Conservation (phyloP, 2,113 vertebrate genomes). For the Carollia perspicillata region DNA sequence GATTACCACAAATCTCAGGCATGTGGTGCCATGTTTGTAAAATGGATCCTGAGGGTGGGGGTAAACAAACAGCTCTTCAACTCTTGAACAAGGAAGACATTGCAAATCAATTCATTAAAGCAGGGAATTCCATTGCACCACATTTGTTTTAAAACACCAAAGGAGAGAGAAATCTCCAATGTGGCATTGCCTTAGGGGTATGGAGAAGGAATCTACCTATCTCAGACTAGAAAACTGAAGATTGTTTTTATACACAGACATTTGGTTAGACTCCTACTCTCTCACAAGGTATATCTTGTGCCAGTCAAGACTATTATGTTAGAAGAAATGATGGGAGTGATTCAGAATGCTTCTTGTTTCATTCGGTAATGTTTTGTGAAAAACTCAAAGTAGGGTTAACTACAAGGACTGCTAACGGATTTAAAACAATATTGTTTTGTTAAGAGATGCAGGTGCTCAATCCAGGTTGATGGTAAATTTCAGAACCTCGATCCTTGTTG, state of each 20-base stretch:
- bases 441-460: background rate
- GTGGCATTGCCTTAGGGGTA: background rate
- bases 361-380: conserved; percentile 12
- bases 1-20: conserved; percentile 17
- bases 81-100: background rate
- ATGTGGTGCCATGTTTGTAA: background rate
- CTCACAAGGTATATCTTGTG: background rate
- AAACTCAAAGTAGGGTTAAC: background rate
- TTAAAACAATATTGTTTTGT: background rate
- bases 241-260: background rate
- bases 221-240: background rate
- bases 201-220: background rate
- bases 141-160: background rate
- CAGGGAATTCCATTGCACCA: background rate
- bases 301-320: background rate
- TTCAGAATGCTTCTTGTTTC: background rate
- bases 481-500: background rate
- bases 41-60: background rate
- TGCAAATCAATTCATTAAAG: background rate
- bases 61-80: background rate
- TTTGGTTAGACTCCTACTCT: background rate
- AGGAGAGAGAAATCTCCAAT: background rate
- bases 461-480: background rate
- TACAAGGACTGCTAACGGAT: background rate
- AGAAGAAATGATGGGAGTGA: background rate